Evolutionary conservation across 2,113 vertebrate species (phyloP).

Genomic region (Aleadryas rufinucha): DNA sequence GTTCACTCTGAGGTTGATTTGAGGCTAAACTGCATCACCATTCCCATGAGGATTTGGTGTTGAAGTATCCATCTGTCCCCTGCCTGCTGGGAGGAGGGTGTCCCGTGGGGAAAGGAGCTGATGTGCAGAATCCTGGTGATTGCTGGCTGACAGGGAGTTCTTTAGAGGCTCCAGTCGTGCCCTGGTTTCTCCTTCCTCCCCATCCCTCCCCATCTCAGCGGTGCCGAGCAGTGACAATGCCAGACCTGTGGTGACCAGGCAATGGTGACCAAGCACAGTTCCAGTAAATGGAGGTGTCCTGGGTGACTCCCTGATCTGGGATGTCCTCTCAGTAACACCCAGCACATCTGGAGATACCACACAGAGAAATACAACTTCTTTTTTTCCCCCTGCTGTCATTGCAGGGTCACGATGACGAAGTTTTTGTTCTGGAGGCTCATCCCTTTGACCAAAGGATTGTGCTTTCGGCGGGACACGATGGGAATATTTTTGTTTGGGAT

Average conservation of each 20-base stretch:
- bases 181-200: not conserved
- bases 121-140: not conserved
- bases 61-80: not conserved
- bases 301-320: not conserved
- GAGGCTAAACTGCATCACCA: not conserved
- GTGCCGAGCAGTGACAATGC: not conserved
- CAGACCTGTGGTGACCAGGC: not conserved
- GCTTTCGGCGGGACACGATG: slow-evolving; percentile 95
- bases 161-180: not conserved
- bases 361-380: not conserved
- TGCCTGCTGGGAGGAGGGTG: not conserved
- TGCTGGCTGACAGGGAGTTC: not conserved
- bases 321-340: not conserved
- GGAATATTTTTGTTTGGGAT: slow-evolving; percentile 97
- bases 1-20: not conserved
- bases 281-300: not conserved
- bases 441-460: slow-evolving; percentile 95
- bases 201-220: not conserved
- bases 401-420: slow-evolving; percentile 96
- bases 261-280: not conserved
- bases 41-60: not conserved
- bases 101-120: not conserved
- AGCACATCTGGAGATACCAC: not conserved
- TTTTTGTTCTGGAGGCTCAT: slow-evolving; percentile 95
- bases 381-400: not conserved